Base-by-base conservation (phyloP, 2,113 vertebrate species). In the Poeciliopsis turrubarensis region DNA sequence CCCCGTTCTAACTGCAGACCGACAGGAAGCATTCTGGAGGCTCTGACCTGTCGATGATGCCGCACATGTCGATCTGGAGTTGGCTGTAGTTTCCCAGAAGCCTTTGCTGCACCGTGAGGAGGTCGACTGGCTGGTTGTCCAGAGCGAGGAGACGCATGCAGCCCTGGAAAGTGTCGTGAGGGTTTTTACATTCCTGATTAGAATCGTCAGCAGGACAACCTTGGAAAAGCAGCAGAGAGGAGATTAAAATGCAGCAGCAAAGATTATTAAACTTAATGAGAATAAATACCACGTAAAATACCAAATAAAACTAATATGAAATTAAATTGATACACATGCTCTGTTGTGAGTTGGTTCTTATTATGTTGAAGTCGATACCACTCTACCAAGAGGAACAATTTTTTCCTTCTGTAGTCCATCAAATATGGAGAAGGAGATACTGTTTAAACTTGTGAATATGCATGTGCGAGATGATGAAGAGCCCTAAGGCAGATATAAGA, bases 61-160 rank as follows among this genome's bases (percentile, higher is more conserved):
- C 96, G 79, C 97, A 99, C 54, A 97, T 92, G 93, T 98, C 97
- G 86, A 99, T 95, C 81, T 96, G 96, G 80, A 99, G 94, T 44
- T 96, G 94, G 77, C 95, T 98, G 94, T 96, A 98, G 90, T 97
- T 97, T 67, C 96, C 97, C 11, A 96, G 79, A 60, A 91, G 32
- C 3, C 95, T 95, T 86, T 96, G 94, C 86, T 98, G 97, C 69
- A 98, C 94, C 85, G 87, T 89, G 72, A 96, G 96, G 72, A 98
- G 92, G 81, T 99, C 96, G 66, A 96, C 93, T 22, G 83, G 57
- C 73, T 89, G 94, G 44, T 89, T 79, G 39, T 85, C 89, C 77
- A 96, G 79, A 3, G 91, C 92, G 88, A 99, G 94, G 65, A 94
- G 95, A 60, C 90, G 91, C 97, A 99, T 95, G 57, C 97, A 99